Conservation (phyloP, 1,140 invertebrate species). For the Ceratosolen fusciceps region DNA sequence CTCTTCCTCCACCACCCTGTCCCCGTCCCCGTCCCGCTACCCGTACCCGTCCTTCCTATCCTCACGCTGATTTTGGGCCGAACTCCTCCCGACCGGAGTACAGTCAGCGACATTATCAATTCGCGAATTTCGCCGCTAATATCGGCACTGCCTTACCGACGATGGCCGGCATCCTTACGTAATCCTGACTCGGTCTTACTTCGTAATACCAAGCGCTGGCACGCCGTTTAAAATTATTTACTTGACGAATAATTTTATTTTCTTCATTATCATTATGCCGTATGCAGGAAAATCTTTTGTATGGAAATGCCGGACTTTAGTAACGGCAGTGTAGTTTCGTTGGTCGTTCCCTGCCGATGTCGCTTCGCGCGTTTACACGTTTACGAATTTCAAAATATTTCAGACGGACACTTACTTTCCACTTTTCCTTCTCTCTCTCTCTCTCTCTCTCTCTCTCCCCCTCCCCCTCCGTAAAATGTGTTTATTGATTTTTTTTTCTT, state of each 20-base stretch:
- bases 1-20: not conserved
- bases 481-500: too few species aligned
- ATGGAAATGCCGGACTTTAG: constrained; percentile 2
- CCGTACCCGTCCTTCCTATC: too few species aligned
- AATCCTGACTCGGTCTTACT: not conserved
- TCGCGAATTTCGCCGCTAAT: not conserved
- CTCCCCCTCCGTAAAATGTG: too few species aligned
- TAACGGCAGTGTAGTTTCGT: not conserved
- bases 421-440: too few species aligned
- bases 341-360: not conserved
- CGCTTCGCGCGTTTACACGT: too few species aligned
- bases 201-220: too few species aligned
- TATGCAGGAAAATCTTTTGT: constrained; percentile 15
- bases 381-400: too few species aligned
- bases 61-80: not conserved
- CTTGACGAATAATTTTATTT: not conserved
- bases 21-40: not conserved
- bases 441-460: too few species aligned
- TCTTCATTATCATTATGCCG: not conserved
- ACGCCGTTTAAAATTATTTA: not conserved
- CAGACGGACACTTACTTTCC: too few species aligned
- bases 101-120: too few species aligned
- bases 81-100: too few species aligned
- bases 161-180: not conserved
- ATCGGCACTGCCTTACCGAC: not conserved